Conservation (phyloP, 1,140 invertebrate species). For the Orius insidiosus region DNA sequence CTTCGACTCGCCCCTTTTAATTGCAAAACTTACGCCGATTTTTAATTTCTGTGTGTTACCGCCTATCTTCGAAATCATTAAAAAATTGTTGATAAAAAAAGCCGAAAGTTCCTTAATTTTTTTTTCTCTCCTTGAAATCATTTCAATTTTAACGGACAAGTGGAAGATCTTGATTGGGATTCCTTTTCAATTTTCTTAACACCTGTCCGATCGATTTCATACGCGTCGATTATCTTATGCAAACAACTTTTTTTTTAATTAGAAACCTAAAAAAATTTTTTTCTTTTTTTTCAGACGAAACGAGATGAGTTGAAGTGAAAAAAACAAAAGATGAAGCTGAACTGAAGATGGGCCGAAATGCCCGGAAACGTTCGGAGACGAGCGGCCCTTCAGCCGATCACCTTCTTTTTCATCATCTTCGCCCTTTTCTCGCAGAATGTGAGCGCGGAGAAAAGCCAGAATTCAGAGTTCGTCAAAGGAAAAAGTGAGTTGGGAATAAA, state of each 20-base stretch:
- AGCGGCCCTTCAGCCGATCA: conserved; percentile 22
- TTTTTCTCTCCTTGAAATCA: no score
- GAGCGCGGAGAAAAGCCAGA: conserved; percentile 25
- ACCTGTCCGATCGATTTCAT: background rate
- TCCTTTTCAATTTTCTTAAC: no score
- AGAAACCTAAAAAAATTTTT: background rate
- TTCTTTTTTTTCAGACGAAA: background rate
- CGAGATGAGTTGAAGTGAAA: no score
- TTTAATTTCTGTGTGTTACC: no score
- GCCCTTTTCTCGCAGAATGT: conserved; percentile 23
- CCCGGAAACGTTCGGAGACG: conserved; percentile 24
- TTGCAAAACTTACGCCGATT: no score
- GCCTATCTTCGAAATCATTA: no score
- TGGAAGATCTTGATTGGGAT: no score
- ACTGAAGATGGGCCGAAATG: conserved; percentile 17
- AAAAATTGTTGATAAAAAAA: no score
- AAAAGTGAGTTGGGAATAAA: conserved; percentile 30
- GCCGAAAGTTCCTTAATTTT: no score
- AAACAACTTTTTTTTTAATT: background rate
- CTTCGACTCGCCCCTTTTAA: no score
- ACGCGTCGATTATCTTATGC: background rate
- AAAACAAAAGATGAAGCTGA: background rate
- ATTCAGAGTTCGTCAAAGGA: conserved; percentile 34
- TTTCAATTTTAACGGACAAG: no score
- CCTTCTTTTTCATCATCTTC: conserved; percentile 23